A percentile compares a stretch with the other conserved stretches of the same genome.
phyloP scores from a whole-genome alignment of 2,888 invertebrate genomes.

The Aphrophora alni region DNA sequence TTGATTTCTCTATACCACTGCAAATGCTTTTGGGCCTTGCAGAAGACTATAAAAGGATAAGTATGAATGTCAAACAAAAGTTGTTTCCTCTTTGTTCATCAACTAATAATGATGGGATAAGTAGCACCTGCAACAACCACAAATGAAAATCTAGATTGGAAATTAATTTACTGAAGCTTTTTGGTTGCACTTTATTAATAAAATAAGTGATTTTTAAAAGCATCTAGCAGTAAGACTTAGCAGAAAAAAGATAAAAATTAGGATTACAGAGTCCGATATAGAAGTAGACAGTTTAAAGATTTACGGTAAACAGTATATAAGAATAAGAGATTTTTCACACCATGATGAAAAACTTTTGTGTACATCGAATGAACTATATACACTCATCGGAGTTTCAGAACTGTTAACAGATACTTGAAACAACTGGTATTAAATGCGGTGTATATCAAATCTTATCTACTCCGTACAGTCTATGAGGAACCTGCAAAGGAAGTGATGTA shows the following conservation, averaged over 20 bases:
- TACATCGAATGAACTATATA: too few relatives aligned
- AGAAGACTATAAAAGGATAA: conserved; percentile 55
- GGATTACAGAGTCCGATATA: neutral
- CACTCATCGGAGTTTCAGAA: too few relatives aligned
- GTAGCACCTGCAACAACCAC: conserved; percentile 28
- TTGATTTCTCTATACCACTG: conserved; percentile 52
- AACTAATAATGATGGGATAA: conserved; percentile 51
- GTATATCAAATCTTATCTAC: too few relatives aligned
- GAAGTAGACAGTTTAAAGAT: neutral
- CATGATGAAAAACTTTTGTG: neutral
- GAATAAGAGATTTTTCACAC: neutral
- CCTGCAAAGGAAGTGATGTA: too few relatives aligned
- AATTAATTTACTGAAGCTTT: conserved; percentile 17
- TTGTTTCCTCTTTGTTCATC: conserved; percentile 51
- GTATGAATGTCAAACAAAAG: conserved; percentile 57
- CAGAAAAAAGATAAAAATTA: neutral
- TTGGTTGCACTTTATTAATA: neutral
- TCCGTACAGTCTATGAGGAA: too few relatives aligned
- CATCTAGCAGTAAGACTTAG: neutral
- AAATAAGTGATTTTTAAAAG: neutral
- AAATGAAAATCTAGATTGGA: conserved; percentile 28
- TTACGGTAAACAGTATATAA: neutral
- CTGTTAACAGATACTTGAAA: too few relatives aligned
- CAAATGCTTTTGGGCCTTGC: conserved; percentile 54
- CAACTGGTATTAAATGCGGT: too few relatives aligned